A percentile compares a stretch with the other conserved stretches of the same genome.
Evolutionary conservation across 35 echinoderm and acorn worm genomes (phyloP).

Genomic region (Ophioderma brevispina): DNA sequence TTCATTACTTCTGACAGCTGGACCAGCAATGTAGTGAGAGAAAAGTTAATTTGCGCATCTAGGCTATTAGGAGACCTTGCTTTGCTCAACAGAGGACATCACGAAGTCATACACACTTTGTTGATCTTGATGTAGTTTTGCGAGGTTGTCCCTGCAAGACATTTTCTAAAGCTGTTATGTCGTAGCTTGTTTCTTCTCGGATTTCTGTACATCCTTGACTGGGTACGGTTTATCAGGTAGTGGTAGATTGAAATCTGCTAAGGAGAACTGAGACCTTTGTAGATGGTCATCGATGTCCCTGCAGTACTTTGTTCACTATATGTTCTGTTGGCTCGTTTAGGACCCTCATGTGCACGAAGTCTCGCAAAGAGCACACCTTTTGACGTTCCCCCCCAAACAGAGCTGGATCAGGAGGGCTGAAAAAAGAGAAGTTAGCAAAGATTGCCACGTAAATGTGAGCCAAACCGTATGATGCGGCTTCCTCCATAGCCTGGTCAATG

Average conservation of each 20-base stretch:
- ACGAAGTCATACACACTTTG: not conserved
- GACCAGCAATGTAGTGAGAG: not conserved
- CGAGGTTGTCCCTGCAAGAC: not conserved
- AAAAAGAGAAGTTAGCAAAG: too few relatives aligned
- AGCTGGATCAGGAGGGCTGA: too few relatives aligned
- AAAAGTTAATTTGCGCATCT: not conserved
- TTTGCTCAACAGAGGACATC: not conserved
- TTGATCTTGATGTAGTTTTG: not conserved
- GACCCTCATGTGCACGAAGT: too few relatives aligned
- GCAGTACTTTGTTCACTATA: not conserved
- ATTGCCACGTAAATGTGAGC: not conserved
- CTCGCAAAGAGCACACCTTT: too few relatives aligned
- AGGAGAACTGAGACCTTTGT: not conserved
- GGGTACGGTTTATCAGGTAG: not conserved
- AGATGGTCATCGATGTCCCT: not conserved
- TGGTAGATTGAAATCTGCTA: not conserved
- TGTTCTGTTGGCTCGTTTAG: too few relatives aligned
- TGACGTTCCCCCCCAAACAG: too few relatives aligned
- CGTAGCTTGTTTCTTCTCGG: not conserved
- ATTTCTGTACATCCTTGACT: not conserved
- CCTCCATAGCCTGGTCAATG: slow-evolving; percentile 14
- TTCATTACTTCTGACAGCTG: not conserved
- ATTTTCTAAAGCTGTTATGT: not conserved
- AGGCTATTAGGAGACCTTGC: not conserved
- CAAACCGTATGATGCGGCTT: not conserved